phyloP scores from a whole-genome alignment of 2,888 invertebrate species.

The Patella pellucida region DNA sequence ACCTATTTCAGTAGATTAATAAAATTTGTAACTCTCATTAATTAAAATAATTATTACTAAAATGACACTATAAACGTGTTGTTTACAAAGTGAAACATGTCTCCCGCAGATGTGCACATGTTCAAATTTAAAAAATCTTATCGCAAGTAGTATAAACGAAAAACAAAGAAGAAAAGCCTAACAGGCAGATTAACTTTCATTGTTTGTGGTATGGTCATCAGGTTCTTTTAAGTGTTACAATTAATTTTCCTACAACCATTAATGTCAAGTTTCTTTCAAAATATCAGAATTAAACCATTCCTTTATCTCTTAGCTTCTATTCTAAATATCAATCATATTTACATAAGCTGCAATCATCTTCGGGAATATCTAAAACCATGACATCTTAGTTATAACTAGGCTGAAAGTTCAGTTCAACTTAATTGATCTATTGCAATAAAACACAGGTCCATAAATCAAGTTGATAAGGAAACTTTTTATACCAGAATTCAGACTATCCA shows the following conservation, averaged over 20 bases:
- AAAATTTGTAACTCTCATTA: no score
- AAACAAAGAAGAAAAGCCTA: background rate
- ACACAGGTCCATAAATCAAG: conserved; percentile 1
- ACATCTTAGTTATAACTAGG: no score
- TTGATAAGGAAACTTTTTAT: conserved; percentile 3
- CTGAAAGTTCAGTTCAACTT: background rate
- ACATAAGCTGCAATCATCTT: background rate
- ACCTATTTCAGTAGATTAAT: no score
- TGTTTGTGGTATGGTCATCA: conserved; percentile 11
- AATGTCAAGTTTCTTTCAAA: conserved; percentile 5
- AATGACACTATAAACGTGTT: no score
- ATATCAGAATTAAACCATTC: conserved; percentile 6
- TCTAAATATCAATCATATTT: background rate
- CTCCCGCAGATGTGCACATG: background rate
- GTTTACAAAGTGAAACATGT: conserved; percentile 3
- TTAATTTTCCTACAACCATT: conserved; percentile 5
- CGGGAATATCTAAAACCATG: no score
- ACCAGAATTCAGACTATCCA: background rate
- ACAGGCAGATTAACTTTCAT: conserved; percentile 4
- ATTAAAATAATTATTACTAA: no score
- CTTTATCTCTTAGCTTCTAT: conserved; percentile 8
- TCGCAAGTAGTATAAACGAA: background rate
- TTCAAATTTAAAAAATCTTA: conserved; percentile 1
- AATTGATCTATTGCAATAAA: conserved; percentile 7
- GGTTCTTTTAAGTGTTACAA: conserved; percentile 7